Percentiles rank a stretch among this genome's conserved stretches.
Conservation (phyloP, 2,797 vertebrate genomes). For the Simalia tracyae region DNA sequence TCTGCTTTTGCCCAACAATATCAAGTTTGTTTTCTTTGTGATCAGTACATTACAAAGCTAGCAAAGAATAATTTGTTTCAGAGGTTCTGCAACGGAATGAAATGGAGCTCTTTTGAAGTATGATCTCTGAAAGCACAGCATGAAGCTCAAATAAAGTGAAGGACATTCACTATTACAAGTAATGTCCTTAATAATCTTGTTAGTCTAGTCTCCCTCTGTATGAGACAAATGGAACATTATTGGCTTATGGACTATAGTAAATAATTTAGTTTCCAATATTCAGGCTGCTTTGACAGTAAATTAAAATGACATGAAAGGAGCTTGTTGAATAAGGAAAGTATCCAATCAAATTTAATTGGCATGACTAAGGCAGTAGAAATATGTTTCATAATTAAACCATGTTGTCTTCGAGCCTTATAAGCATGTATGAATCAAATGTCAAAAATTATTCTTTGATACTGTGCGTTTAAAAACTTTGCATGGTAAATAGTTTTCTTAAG, state of each 20-base stretch:
- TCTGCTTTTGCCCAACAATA: slow-evolving; percentile 68
- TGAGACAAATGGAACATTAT: slow-evolving; percentile 96
- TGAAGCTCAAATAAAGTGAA: slow-evolving; percentile 91
- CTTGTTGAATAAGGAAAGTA: slow-evolving; percentile 99
- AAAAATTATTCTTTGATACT: slow-evolving; percentile 86
- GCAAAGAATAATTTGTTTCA: slow-evolving; percentile 81
- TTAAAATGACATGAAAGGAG: slow-evolving; percentile 98
- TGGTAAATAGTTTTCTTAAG: slow-evolving; percentile 76
- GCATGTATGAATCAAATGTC: slow-evolving; percentile 91
- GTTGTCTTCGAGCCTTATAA: slow-evolving; percentile 93
- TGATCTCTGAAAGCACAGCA: slow-evolving; percentile 86
- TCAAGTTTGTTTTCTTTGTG: slow-evolving; percentile 71
- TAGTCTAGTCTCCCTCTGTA: slow-evolving; percentile 89
- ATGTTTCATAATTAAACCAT: slow-evolving; percentile 96
- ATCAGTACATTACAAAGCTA: slow-evolving; percentile 78
- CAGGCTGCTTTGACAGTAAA: slow-evolving; percentile 96
- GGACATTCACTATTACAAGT: slow-evolving; percentile 94
- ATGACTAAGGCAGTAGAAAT: slow-evolving; percentile 95
- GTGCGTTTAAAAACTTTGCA: slow-evolving; percentile 82
- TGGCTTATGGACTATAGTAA: slow-evolving; percentile 95
- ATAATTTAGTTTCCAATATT: slow-evolving; percentile 97
- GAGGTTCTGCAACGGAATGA: slow-evolving; percentile 82
- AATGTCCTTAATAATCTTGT: slow-evolving; percentile 99
- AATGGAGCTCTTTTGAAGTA: slow-evolving; percentile 87
- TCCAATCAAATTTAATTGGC: slow-evolving; percentile 99